Evolutionary conservation across 2,797 vertebrate genomes (phyloP).

Genomic region (Dromococcyx pavoninus): DNA sequence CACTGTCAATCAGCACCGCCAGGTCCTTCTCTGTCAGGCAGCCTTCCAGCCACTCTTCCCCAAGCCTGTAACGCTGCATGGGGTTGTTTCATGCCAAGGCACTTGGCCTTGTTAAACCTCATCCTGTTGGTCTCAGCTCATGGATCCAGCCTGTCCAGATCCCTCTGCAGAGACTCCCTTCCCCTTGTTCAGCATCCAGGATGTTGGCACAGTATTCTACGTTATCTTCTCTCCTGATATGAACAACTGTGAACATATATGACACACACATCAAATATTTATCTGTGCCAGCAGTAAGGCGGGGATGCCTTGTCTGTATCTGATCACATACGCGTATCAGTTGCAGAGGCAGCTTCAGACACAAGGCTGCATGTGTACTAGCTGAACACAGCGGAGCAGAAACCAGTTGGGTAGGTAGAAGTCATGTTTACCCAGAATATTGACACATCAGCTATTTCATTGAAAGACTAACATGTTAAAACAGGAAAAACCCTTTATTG

Average conservation of each 20-base stretch:
- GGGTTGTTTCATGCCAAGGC: no score
- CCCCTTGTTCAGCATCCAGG: neutral
- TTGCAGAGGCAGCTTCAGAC: neutral
- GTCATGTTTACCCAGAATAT: neutral
- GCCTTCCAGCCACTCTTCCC: no score
- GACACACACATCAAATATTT: constrained; percentile 8
- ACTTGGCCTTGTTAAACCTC: no score
- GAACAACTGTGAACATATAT: neutral
- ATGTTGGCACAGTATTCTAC: neutral
- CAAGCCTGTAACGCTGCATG: no score
- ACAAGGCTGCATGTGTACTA: rapidly evolving
- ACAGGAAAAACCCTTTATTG: neutral
- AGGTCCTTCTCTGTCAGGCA: no score
- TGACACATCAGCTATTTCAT: neutral
- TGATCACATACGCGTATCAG: neutral
- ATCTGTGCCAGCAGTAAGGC: neutral
- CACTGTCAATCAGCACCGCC: no score
- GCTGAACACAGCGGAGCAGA: neutral
- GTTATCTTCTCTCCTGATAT: neutral
- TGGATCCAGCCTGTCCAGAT: no score
- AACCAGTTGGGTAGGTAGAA: neutral
- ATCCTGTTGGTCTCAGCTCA: no score
- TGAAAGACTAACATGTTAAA: neutral
- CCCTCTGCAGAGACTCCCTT: no score
- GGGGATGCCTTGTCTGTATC: neutral